These are phyloP conservation scores for Drosophila carrolli DNA, from an alignment of 1,140 invertebrate genomes.

Conservation along the genomic window DNA sequence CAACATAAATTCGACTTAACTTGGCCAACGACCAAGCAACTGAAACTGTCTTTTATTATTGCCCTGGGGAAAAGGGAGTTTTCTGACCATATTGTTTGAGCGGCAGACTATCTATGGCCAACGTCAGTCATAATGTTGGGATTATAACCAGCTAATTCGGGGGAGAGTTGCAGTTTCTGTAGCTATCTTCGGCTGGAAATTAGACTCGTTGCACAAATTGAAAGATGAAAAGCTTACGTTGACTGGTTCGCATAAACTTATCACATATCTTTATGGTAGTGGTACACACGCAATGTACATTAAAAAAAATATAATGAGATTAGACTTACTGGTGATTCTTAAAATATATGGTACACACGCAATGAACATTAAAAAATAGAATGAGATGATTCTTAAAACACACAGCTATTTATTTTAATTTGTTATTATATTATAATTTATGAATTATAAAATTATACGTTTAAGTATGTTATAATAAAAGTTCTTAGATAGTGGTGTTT, in stretches of 20 bases:
- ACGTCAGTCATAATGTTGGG: slow-evolving; percentile 39
- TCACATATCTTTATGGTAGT: slow-evolving; percentile 27
- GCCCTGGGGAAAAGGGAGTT: background rate
- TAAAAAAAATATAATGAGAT: background rate
- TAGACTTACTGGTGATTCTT: too few relatives aligned
- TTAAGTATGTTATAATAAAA: too few relatives aligned
- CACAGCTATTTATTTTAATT: too few relatives aligned
- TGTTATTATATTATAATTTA: too few relatives aligned
- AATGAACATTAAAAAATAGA: too few relatives aligned
- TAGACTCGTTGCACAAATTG: slow-evolving; percentile 25
- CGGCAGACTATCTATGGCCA: slow-evolving; percentile 27
- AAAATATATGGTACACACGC: too few relatives aligned
- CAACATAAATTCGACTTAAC: slow-evolving; percentile 80
- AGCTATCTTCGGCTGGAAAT: slow-evolving; percentile 17
- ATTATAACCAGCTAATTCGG: slow-evolving; percentile 22
- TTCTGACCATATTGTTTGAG: slow-evolving; percentile 30
- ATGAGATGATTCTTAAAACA: too few relatives aligned
- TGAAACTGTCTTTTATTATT: slow-evolving; percentile 4
- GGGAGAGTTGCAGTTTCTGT: background rate
- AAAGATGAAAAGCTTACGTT: slow-evolving; percentile 30
- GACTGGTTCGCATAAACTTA: slow-evolving; percentile 33
- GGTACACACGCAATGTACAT: background rate
- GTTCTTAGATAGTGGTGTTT: too few relatives aligned
- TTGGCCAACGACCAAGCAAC: slow-evolving; percentile 22
- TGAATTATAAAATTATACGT: too few relatives aligned